A percentile compares a stretch with the other conserved stretches of the same genome.
These are phyloP conservation scores for Argyrosomus japonicus DNA, from an alignment of 2,113 vertebrate genomes.

Conservation along the genomic window DNA sequence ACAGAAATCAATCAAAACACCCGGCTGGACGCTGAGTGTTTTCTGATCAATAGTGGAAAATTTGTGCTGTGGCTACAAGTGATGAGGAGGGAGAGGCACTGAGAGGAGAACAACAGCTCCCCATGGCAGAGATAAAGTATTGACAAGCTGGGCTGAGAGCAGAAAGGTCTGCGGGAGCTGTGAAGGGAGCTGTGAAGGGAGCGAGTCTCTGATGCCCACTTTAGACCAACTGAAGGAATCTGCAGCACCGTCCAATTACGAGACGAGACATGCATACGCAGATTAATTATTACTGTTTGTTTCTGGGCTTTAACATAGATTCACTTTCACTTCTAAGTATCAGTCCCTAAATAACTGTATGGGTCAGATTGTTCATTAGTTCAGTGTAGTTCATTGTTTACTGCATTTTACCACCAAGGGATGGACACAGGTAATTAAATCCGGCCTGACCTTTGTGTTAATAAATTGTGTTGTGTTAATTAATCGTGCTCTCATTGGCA, in stretches of 20 bases:
- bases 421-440: neutral
- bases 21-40: constrained; percentile 15
- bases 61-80: constrained; percentile 25
- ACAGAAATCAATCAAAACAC: constrained; percentile 34
- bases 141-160: neutral
- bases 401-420: neutral
- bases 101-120: constrained; percentile 20
- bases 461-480: neutral
- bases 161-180: constrained; percentile 3
- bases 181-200: neutral
- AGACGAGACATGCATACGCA: neutral
- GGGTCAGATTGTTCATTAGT: neutral
- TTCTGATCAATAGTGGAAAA: constrained; percentile 46
- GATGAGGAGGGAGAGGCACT: neutral
- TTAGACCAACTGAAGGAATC: neutral
- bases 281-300: neutral
- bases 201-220: neutral
- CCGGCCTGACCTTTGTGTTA: neutral
- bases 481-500: neutral
- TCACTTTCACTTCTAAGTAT: neutral
- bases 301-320: neutral
- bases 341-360: neutral
- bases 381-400: neutral
- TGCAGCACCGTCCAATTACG: neutral
- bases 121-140: constrained; percentile 3